These are phyloP conservation scores for Nematolebias whitei DNA, from an alignment of 2,113 vertebrate species.

Conservation along the genomic window DNA sequence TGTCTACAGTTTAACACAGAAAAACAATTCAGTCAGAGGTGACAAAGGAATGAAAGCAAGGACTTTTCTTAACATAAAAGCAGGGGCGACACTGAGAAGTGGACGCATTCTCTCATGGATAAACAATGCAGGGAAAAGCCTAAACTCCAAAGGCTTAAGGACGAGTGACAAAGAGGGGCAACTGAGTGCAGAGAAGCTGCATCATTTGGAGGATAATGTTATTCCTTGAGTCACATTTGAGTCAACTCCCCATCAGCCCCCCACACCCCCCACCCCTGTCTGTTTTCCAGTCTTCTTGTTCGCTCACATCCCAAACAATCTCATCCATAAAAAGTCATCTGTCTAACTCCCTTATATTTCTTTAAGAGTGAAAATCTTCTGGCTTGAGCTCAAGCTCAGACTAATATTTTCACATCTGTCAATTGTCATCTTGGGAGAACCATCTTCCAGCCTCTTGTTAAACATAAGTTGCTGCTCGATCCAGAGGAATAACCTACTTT, in stretches of 20 bases:
- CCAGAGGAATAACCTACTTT: constrained; percentile 72
- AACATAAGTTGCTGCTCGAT: constrained; percentile 49
- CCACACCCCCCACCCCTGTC: constrained; percentile 25
- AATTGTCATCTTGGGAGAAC: constrained; percentile 11
- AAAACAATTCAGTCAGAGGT: constrained; percentile 26
- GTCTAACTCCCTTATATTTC: constrained; percentile 40
- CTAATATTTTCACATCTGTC: constrained; percentile 44
- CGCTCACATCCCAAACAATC: constrained; percentile 61
- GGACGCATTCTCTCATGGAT: neutral
- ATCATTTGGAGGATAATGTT: constrained; percentile 53
- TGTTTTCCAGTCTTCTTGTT: constrained; percentile 45
- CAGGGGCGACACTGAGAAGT: neutral
- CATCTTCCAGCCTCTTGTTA: constrained; percentile 5
- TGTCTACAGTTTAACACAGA: constrained; percentile 35
- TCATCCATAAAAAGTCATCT: constrained; percentile 65
- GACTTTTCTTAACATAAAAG: neutral
- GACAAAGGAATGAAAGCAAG: constrained; percentile 1
- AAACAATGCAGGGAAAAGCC: neutral
- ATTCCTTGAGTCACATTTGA: constrained; percentile 64
- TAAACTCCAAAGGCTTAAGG: constrained; percentile 12
- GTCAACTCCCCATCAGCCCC: constrained; percentile 55
- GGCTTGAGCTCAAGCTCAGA: constrained; percentile 46
- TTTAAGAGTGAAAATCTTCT: constrained; percentile 51
- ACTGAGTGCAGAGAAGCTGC: constrained; percentile 48
- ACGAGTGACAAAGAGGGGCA: constrained; percentile 38